Evolutionary conservation across 2,797 vertebrate genomes (phyloP).

Genomic region (Stomatorhinus walkeri): DNA sequence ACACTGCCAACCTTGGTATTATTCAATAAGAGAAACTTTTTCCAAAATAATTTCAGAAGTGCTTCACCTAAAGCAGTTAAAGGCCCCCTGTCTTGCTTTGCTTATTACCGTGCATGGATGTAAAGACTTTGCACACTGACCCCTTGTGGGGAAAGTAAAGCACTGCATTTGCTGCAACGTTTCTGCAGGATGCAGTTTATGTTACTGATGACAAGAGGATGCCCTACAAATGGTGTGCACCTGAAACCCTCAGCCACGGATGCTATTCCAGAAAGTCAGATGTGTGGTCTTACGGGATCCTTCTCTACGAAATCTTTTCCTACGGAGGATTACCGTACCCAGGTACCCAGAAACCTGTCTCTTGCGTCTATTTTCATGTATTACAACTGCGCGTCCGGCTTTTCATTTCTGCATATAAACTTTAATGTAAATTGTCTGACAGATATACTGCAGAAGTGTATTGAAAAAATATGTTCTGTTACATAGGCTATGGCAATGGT

Average conservation of each 20-base stretch:
- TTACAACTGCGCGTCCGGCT: neutral
- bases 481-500: conserved; percentile 32
- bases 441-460: neutral
- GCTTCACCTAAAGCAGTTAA: neutral
- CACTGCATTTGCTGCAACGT: neutral
- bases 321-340: conserved; percentile 66
- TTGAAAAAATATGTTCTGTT: neutral
- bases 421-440: neutral
- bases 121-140: neutral
- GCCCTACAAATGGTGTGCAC: conserved; percentile 75
- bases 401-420: neutral
- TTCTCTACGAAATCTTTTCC: conserved; percentile 70
- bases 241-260: conserved; percentile 65
- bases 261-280: conserved; percentile 71
- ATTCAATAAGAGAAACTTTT: neutral
- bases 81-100: neutral
- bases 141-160: neutral
- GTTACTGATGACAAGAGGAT: conserved; percentile 57
- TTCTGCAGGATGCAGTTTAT: conserved; percentile 63
- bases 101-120: neutral
- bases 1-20: neutral
- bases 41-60: neutral
- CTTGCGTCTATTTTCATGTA: neutral
- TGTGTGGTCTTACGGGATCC: conserved; percentile 71
- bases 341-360: conserved; percentile 48